Conservation (phyloP, 2,113 vertebrate genomes). For the Amphiprion percula region DNA sequence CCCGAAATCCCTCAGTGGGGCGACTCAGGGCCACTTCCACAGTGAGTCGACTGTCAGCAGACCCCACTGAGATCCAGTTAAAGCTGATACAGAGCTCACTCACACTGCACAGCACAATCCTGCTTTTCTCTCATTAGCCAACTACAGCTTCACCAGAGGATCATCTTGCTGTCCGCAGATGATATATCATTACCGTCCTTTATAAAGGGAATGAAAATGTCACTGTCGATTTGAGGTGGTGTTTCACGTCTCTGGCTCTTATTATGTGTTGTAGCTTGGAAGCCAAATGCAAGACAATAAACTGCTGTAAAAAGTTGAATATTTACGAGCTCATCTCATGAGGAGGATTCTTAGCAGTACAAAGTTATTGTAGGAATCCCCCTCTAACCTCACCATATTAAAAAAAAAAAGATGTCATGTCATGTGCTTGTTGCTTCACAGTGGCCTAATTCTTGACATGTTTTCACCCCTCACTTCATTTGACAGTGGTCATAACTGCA, state of each 20-base stretch:
- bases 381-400: conserved; percentile 15
- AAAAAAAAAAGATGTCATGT: conserved; percentile 35
- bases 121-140: conserved; percentile 22
- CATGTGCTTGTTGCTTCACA: conserved; percentile 41
- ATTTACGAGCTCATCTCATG: conserved; percentile 25
- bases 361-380: conserved; percentile 35
- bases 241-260: conserved; percentile 14
- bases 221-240: conserved; percentile 27
- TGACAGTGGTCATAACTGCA: conserved; percentile 60
- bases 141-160: conserved; percentile 19
- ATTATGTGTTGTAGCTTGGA: conserved; percentile 9
- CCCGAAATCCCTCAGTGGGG: conserved; percentile 37
- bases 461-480: conserved; percentile 69
- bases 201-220: conserved; percentile 55
- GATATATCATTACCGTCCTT: conserved; percentile 29
- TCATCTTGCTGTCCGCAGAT: conserved; percentile 14
- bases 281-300: conserved; percentile 40
- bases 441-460: conserved; percentile 59
- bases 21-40: conserved; percentile 7
- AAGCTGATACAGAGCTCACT: conserved; percentile 42
- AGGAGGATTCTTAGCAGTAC: conserved; percentile 37
- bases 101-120: conserved; percentile 9
- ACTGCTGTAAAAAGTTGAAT: conserved; percentile 10
- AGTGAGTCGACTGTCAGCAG: conserved; percentile 18
- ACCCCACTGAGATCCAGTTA: conserved; percentile 50